Percentiles rank a stretch among this genome's conserved stretches.
These are phyloP conservation scores for Eupeodes latifasciatus DNA, from an alignment of 2,888 invertebrate genomes.

Conservation along the genomic window DNA sequence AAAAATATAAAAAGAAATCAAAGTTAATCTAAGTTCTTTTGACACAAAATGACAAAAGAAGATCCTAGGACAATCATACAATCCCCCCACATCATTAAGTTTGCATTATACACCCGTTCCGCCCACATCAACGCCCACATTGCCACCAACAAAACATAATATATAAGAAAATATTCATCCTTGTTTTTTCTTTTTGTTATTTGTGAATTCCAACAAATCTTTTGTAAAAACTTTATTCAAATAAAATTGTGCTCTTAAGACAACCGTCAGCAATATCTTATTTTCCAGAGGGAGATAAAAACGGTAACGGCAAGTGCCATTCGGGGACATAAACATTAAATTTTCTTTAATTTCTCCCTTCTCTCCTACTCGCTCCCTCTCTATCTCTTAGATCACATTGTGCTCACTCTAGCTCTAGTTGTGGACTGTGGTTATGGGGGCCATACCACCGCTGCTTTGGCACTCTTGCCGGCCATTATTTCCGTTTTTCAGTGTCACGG, in stretches of 20 bases:
- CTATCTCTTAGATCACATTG: not conserved
- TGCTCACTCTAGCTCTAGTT: not conserved
- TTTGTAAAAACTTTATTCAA: conserved; percentile 36
- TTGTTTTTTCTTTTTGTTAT: not conserved
- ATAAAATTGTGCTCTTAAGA: conserved; percentile 53
- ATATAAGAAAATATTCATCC: conserved; percentile 14
- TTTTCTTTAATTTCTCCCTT: conserved; percentile 68
- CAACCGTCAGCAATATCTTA: conserved; percentile 59
- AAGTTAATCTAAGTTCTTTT: conserved; percentile 17
- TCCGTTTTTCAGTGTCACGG: conserved; percentile 73
- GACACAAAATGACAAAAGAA: conserved; percentile 19
- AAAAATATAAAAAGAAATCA: conserved; percentile 24
- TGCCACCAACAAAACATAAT: not conserved
- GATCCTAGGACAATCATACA: not conserved
- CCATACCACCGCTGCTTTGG: conserved; percentile 36
- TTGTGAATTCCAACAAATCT: conserved; percentile 41
- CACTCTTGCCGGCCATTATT: conserved; percentile 73
- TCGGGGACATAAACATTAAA: conserved; percentile 71
- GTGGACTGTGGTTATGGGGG: not conserved
- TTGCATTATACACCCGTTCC: conserved; percentile 13
- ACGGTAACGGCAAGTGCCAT: conserved; percentile 67
- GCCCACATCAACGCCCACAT: not conserved
- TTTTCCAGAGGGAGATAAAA: conserved; percentile 61
- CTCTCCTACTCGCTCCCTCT: no score
- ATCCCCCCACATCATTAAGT: conserved; percentile 20